Conservation (phyloP, 1,140 invertebrate genomes). For the Lepidurus couesii region DNA sequence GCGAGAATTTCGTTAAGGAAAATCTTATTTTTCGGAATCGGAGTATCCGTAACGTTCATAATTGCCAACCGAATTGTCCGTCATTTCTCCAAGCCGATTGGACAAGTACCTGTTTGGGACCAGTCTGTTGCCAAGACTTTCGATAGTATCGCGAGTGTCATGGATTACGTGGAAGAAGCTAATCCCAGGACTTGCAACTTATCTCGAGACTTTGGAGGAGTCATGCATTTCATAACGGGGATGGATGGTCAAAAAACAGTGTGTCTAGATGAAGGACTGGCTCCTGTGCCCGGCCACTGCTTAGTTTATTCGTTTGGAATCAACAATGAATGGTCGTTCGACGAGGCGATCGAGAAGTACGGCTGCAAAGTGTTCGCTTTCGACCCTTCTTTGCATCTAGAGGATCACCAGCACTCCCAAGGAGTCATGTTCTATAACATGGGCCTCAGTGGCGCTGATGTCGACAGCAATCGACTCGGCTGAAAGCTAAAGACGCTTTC, state of each 20-base stretch:
- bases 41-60: too few relatives aligned
- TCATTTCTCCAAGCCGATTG: too few relatives aligned
- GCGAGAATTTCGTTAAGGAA: too few relatives aligned
- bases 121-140: too few relatives aligned
- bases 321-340: not conserved
- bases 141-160: too few relatives aligned
- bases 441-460: not conserved
- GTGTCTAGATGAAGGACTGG: not conserved
- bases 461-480: not conserved
- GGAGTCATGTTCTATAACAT: not conserved
- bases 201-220: too few relatives aligned
- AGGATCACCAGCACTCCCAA: slow-evolving; percentile 24
- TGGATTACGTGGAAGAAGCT: too few relatives aligned
- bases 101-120: too few relatives aligned
- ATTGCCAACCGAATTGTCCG: too few relatives aligned
- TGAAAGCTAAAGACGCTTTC: slow-evolving; percentile 26
- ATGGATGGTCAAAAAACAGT: not conserved
- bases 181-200: too few relatives aligned
- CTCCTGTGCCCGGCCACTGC: not conserved
- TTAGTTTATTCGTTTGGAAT: not conserved
- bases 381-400: not conserved
- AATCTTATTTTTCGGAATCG: too few relatives aligned
- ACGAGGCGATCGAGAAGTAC: not conserved
- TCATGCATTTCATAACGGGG: not conserved
- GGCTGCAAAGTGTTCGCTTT: slow-evolving; percentile 10